A percentile compares a stretch with the other conserved stretches of the same genome.
These are phyloP conservation scores for Ranitomeya imitator DNA, from an alignment of 2,113 vertebrate genomes.

Conservation along the genomic window DNA sequence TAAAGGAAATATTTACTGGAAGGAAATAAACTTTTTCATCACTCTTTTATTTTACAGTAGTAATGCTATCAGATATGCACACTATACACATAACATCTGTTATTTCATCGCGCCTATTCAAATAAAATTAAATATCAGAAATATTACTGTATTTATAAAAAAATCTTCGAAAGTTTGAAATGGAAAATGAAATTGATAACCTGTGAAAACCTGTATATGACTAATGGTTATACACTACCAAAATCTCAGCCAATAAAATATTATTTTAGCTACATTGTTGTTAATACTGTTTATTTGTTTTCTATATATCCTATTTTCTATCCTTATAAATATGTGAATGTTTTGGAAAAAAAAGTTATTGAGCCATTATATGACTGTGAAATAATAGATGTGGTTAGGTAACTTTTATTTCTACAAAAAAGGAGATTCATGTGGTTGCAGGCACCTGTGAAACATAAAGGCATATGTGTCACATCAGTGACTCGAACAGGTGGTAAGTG, in stretches of 20 bases:
- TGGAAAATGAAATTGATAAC: too few species aligned
- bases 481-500: too few species aligned
- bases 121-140: too few species aligned
- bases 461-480: background rate
- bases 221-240: too few species aligned
- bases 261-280: background rate
- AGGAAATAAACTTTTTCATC: background rate
- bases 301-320: background rate
- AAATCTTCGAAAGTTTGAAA: too few species aligned
- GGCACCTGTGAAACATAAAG: conserved; percentile 12
- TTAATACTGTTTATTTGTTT: background rate
- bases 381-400: background rate
- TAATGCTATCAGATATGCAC: background rate
- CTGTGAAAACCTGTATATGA: too few species aligned
- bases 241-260: too few species aligned
- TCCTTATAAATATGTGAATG: background rate
- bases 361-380: background rate
- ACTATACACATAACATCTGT: background rate
- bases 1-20: background rate
- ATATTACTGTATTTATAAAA: too few species aligned
- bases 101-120: too few species aligned
- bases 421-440: background rate
- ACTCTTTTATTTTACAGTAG: background rate
- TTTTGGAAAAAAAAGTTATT: background rate
- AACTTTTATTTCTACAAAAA: background rate